A percentile compares a stretch with the other conserved stretches of the same genome.
Conservation (phyloP, 2,888 invertebrate species). For the Caenorhabditis zanzibari region DNA sequence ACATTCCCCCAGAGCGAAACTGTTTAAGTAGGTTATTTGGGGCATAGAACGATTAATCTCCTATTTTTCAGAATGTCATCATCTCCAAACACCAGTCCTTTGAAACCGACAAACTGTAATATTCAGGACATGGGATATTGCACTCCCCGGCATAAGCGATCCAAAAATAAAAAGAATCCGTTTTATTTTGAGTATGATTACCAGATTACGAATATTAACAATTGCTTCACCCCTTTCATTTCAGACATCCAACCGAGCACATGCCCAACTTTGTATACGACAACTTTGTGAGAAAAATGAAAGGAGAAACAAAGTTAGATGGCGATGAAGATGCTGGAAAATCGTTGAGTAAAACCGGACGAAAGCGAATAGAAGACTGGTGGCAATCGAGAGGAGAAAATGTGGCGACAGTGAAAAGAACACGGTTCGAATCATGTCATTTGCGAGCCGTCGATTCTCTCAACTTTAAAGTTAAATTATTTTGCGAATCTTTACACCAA, state of each 20-base stretch:
- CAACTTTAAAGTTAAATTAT: too few species aligned
- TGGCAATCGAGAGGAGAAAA: conserved; percentile 51
- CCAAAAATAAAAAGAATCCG: conserved; percentile 27
- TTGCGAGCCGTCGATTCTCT: too few species aligned
- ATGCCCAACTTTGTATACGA: conserved; percentile 64
- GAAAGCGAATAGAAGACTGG: conserved; percentile 62
- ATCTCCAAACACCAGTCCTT: conserved; percentile 15
- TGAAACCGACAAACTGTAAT: background rate
- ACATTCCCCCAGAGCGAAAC: conserved; percentile 51
- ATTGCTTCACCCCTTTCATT: background rate
- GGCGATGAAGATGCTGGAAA: conserved; percentile 8
- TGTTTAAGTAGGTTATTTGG: conserved; percentile 33
- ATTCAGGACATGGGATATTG: conserved; percentile 9
- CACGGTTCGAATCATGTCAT: conserved; percentile 28
- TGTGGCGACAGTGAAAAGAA: conserved; percentile 20
- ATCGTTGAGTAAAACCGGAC: conserved; percentile 50
- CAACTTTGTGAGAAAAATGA: conserved; percentile 37
- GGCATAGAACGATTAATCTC: background rate
- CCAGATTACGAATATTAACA: background rate
- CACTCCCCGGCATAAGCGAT: conserved; percentile 16
- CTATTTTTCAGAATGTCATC: conserved; percentile 29
- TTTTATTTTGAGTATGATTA: conserved; percentile 38
- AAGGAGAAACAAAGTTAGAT: conserved; percentile 24
- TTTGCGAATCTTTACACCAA: too few species aligned
- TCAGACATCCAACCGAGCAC: conserved; percentile 57